Percentiles rank a stretch among this genome's conserved stretches.
Evolutionary conservation across 2,113 vertebrate genomes (phyloP).

Genomic region (Elanoides forficatus): DNA sequence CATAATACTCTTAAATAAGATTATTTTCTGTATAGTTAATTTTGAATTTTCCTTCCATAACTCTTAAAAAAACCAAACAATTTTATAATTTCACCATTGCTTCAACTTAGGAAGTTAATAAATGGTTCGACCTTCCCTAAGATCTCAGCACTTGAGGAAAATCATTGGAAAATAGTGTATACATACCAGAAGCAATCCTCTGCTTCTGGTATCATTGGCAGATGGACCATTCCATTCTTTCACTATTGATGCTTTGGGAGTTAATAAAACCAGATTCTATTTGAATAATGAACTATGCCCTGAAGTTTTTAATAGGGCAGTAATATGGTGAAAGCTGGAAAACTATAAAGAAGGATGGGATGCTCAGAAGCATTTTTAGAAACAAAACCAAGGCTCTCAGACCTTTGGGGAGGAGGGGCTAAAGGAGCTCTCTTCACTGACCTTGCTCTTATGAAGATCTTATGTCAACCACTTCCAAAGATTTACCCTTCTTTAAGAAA

Average conservation of each 20-base stretch:
- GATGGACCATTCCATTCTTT: background rate
- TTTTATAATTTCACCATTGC: background rate
- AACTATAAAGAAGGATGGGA: rapidly evolving
- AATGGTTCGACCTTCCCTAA: background rate
- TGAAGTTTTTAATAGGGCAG: background rate
- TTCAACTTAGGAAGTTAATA: background rate
- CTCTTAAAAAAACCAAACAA: background rate
- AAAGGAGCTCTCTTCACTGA: background rate
- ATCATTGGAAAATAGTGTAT: background rate
- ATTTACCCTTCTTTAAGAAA: background rate
- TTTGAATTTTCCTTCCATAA: background rate
- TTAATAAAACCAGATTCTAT: background rate
- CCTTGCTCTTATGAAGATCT: background rate
- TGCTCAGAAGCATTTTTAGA: background rate
- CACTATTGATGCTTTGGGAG: background rate
- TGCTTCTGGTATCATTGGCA: background rate
- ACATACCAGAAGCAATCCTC: background rate
- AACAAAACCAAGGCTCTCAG: background rate
- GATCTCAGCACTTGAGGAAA: background rate
- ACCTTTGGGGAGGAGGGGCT: rapidly evolving
- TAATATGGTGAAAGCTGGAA: background rate
- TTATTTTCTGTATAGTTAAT: background rate
- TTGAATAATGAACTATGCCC: background rate
- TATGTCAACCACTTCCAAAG: background rate
- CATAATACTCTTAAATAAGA: background rate